Evolutionary conservation across 2,113 vertebrate species (phyloP), one percentile per base, ranked within the genome.

Genomic region (Dromiciops gliroides): DNA sequence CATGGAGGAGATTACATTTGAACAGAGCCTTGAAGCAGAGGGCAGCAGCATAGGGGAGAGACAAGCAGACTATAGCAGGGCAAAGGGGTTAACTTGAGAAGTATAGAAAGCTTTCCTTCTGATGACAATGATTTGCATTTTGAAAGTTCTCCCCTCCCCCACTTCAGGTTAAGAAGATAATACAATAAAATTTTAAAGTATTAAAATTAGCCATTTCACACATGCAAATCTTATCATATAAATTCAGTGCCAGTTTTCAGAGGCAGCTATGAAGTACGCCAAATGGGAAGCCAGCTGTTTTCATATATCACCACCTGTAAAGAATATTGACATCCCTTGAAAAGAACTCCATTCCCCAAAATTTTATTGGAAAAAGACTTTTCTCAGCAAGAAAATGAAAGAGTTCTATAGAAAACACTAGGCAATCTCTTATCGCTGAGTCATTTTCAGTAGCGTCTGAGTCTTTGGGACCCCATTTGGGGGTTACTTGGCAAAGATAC

Each of bases 221-320:
- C 50, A 51, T 89, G 50, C 52, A 95, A 95, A 92, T 89, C 8
- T 23, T 88, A 94, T 93, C n/a, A 56, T 47, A 93, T 52, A 50
- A 94, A 92, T 14, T n/a, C 52, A n/a, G 28, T n/a, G 47, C 8
- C 67, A 83, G 44, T 83, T 75, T 83, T 44, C n/a, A 91, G 11
- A 88, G 5, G n/a, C 50, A n/a, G 26, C 4, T 52, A 50, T 89
- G 25, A 44, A 31, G 91, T 56, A 91, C 6, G 2, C 23, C 47
- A 19, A 51, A 56, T 23, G 67, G 67, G 19, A 83, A 83, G 67
- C n/a, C 67, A 83, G 67, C n/a, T 83, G n/a, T 83, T 83, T 83
- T 50, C 48, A 48, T 91, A 90, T 24, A 1, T 48, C 22, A 19
- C 26, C 53, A 48, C 37, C 10, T 83, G n/a, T 19, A 23, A 4